Evolutionary conservation across 2,113 vertebrate genomes (phyloP).

Genomic region (Xyliphius kryptos): DNA sequence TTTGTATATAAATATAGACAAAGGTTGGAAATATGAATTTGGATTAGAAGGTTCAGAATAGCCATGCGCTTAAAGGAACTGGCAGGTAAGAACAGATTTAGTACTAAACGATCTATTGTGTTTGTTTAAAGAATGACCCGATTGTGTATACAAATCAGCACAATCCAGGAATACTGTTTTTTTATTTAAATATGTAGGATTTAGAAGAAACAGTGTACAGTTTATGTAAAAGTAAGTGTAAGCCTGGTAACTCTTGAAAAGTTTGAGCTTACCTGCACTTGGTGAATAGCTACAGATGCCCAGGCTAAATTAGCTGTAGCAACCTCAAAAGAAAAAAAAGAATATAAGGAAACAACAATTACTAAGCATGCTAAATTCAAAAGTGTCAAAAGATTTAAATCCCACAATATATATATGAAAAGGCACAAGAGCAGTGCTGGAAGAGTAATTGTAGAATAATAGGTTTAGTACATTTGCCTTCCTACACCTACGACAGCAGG

Average conservation of each 20-base stretch:
- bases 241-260: not conserved
- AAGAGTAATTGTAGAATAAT: too few species aligned
- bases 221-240: not conserved
- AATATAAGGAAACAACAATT: not conserved
- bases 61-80: too few species aligned
- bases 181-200: slow-evolving; percentile 45
- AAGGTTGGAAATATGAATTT: too few species aligned
- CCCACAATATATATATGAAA: too few species aligned
- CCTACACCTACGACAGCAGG: too few species aligned
- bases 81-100: too few species aligned
- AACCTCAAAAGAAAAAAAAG: slow-evolving; percentile 68
- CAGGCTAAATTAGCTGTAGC: slow-evolving; percentile 95
- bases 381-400: too few species aligned
- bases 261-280: slow-evolving; percentile 81
- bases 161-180: slow-evolving; percentile 59
- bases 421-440: too few species aligned
- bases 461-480: too few species aligned
- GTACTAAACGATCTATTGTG: slow-evolving; percentile 9
- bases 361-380: too few species aligned
- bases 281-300: slow-evolving; percentile 96
- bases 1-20: too few species aligned
- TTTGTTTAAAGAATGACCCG: slow-evolving; percentile 50
- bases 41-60: too few species aligned
- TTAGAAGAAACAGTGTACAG: slow-evolving; percentile 54
- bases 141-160: slow-evolving; percentile 56